These are phyloP conservation scores for Onychostruthus taczanowskii DNA, from an alignment of 2,113 vertebrate genomes.

Conservation along the genomic window DNA sequence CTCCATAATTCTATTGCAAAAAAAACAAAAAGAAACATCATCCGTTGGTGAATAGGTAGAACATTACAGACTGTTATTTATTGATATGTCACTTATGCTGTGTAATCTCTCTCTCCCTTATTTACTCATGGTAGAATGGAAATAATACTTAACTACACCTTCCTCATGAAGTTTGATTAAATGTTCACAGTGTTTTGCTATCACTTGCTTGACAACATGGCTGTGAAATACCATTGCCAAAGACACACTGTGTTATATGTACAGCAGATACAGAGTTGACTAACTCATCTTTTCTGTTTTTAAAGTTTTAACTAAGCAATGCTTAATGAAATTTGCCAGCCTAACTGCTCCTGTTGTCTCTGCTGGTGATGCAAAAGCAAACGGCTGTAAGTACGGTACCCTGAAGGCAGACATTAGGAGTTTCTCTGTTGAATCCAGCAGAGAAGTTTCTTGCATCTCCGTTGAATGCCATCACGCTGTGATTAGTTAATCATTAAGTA, in stretches of 20 bases:
- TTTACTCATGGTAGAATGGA: not conserved
- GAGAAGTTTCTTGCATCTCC: constrained; percentile 66
- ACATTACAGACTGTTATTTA: not conserved
- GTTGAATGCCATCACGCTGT: constrained; percentile 73
- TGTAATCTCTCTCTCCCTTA: not conserved
- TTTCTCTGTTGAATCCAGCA: constrained; percentile 66
- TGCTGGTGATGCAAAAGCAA: constrained; percentile 50
- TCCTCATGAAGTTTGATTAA: not conserved
- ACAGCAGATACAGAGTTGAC: not conserved
- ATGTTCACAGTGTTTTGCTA: not conserved
- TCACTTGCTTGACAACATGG: not conserved
- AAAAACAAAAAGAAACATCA: not conserved
- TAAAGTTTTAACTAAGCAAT: constrained; percentile 23
- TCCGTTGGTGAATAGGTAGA: not conserved
- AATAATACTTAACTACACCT: not conserved
- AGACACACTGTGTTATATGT: not conserved
- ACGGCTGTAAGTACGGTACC: constrained; percentile 51
- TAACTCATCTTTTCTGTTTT: not conserved
- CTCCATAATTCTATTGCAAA: not conserved
- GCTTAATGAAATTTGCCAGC: constrained; percentile 55
- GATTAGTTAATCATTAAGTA: constrained; percentile 81
- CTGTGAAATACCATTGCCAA: not conserved
- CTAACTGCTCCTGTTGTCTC: constrained; percentile 40
- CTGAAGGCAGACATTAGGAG: constrained; percentile 67
- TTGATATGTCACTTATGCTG: not conserved